These are phyloP conservation scores for Philopotamus ludificatus DNA, from an alignment of 1,140 invertebrate species.

Conservation along the genomic window DNA sequence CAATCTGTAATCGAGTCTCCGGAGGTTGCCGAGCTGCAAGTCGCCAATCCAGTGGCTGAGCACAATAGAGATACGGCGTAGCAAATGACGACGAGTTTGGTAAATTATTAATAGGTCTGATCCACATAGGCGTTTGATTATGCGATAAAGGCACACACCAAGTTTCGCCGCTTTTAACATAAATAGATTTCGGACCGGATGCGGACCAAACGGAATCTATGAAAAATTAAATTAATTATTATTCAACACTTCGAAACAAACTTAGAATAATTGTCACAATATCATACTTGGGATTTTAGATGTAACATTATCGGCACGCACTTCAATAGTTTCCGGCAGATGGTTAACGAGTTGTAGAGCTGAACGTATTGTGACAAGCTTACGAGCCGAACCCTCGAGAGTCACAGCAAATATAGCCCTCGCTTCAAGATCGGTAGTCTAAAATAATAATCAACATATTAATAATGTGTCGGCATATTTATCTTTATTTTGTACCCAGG, in stretches of 20 bases:
- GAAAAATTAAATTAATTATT: conserved; percentile 14
- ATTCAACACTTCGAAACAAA: neutral
- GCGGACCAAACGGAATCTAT: conserved; percentile 22
- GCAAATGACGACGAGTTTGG: neutral
- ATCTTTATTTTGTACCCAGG: too few species aligned
- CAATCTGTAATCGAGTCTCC: conserved; percentile 30
- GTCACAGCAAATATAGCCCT: conserved; percentile 85
- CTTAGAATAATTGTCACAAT: too few species aligned
- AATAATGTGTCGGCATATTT: too few species aligned
- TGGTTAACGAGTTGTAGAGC: conserved; percentile 81
- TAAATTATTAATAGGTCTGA: conserved; percentile 28
- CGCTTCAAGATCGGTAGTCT: conserved; percentile 57
- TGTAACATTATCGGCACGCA: conserved; percentile 42
- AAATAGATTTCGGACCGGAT: conserved; percentile 28
- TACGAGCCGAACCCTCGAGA: conserved; percentile 88
- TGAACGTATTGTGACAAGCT: conserved; percentile 93
- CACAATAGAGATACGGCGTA: conserved; percentile 34
- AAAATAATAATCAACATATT: conserved; percentile 21
- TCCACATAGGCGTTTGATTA: conserved; percentile 39
- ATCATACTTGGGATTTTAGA: conserved; percentile 28
- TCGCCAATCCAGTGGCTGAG: conserved; percentile 40
- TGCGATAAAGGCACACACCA: conserved; percentile 48
- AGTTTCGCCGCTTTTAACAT: conserved; percentile 38
- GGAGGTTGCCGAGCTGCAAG: conserved; percentile 34
- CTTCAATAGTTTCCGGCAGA: conserved; percentile 69